Evolutionary conservation across 2,797 vertebrate species (phyloP), one percentile per base, ranked within the genome.

Genomic region (Phataginus tricuspis): DNA sequence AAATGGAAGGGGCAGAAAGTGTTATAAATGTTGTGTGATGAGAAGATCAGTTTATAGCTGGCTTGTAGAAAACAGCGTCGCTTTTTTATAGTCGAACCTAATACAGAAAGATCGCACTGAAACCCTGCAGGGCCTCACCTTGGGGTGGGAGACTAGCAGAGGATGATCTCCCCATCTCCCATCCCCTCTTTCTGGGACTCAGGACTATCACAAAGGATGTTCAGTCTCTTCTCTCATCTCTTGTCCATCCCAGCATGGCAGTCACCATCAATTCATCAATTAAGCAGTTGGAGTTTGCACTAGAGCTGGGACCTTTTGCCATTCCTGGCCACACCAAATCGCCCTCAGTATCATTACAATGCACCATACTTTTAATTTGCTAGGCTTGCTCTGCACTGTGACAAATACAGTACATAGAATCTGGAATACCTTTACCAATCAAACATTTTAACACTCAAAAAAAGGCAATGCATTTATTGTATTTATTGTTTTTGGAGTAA

Each of bases 41-140:
- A 71, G 51, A 72, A 86, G 27, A 85, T 7, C 37, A 29, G 15
- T 27, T 45, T 64, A 77, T 18, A 49, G n/a, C 61, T 59, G 15
- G 21, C 57, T 59, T 90, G 7, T 25, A 63, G 55, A 86, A 95
- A 86, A 82, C 13, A 75, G 15, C 18, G 31, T 91, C 55, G 90
- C 10, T 16, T 3, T 23, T 82, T 34, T 66, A 55, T 16, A 27
- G 45, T 42, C 55, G 45, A 6, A 37, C 27, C 21, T 14, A 79
- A 16, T 25, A 29, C 0, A 77, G 72, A 91, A 91, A 72, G 21
- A 63, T 14, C n/a, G 34, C 25, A 25, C 10, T 5, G n/a, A 92
- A 85, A 16, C 25, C 57, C 61, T 45, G 37, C 23, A 45, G 75
- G 34, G 55, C 77, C 49, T 74, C 31, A 29, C 49, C 16, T 71